Evolutionary conservation across 1,140 invertebrate genomes (phyloP).

Genomic region (Tetragnatha versicolor): DNA sequence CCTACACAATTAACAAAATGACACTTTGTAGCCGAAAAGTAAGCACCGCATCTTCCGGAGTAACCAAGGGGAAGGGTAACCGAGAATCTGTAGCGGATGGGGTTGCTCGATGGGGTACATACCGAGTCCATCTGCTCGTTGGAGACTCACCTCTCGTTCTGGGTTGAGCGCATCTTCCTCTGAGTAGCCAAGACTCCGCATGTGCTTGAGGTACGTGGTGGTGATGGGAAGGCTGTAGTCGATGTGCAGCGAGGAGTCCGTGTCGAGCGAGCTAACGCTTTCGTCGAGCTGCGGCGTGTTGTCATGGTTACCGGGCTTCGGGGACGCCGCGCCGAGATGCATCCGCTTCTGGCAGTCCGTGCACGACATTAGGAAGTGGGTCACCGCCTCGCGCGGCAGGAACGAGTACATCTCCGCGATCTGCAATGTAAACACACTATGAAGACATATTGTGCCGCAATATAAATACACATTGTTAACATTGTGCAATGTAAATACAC

Average conservation of each 20-base stretch:
- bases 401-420: constrained; percentile 96
- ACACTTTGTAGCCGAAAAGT: neutral
- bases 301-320: constrained; percentile 32
- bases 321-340: constrained; percentile 66
- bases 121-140: too few relatives aligned
- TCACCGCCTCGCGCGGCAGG: constrained; percentile 92
- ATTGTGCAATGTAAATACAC: too few relatives aligned
- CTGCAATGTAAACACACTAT: constrained; percentile 71
- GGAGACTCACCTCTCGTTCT: constrained; percentile 32
- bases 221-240: constrained; percentile 85
- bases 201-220: constrained; percentile 81
- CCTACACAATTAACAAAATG: neutral
- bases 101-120: too few relatives aligned
- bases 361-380: constrained; percentile 89
- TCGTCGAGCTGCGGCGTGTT: constrained; percentile 31
- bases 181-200: constrained; percentile 57
- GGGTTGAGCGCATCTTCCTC: constrained; percentile 56
- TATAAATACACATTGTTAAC: too few relatives aligned
- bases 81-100: too few relatives aligned
- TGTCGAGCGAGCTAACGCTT: constrained; percentile 33
- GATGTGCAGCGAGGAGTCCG: constrained; percentile 65
- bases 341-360: constrained; percentile 91
- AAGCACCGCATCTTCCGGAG: neutral
- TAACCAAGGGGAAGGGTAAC: neutral
- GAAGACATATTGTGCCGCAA: too few relatives aligned